phyloP scores from a whole-genome alignment of 2,888 invertebrate species.

The Hyposoter didymator region DNA sequence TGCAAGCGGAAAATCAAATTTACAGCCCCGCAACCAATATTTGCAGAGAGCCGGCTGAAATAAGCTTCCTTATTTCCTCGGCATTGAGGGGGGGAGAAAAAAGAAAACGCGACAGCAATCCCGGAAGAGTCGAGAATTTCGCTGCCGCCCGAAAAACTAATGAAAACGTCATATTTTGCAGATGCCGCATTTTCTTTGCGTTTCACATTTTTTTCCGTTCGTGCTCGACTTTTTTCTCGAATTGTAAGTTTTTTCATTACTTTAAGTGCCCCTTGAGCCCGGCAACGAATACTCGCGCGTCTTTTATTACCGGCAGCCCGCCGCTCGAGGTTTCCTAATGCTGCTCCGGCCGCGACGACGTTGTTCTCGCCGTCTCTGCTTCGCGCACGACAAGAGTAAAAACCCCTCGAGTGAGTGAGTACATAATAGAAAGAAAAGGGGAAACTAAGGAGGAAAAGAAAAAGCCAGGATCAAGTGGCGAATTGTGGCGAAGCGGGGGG shows the following conservation, averaged over 20 bases:
- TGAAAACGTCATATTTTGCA: slow-evolving; percentile 7
- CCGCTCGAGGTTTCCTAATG: slow-evolving; percentile 32
- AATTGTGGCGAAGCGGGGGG: background rate
- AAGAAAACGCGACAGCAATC: too few species aligned
- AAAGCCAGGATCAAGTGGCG: slow-evolving; percentile 6
- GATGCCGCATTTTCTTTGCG: background rate
- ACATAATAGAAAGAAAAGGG: slow-evolving; percentile 29
- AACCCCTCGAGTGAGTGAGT: slow-evolving; percentile 29
- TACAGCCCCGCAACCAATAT: too few species aligned
- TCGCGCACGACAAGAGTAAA: slow-evolving; percentile 10
- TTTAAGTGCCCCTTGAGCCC: slow-evolving; percentile 39
- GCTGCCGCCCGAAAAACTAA: background rate
- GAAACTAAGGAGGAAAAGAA: background rate
- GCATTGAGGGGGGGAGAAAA: background rate
- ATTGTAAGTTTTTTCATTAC: slow-evolving; percentile 47
- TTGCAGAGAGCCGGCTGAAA: too few species aligned
- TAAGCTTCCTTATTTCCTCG: too few species aligned
- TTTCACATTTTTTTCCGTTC: slow-evolving; percentile 15
- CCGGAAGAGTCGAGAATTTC: background rate
- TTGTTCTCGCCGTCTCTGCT: slow-evolving; percentile 42
- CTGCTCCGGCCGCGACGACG: background rate
- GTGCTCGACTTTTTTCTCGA: background rate
- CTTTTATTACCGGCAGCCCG: slow-evolving; percentile 44
- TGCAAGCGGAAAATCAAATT: too few species aligned
- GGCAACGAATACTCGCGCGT: slow-evolving; percentile 23